These are phyloP conservation scores for Diarsia dahlii DNA, from an alignment of 2,888 invertebrate genomes.

Conservation along the genomic window DNA sequence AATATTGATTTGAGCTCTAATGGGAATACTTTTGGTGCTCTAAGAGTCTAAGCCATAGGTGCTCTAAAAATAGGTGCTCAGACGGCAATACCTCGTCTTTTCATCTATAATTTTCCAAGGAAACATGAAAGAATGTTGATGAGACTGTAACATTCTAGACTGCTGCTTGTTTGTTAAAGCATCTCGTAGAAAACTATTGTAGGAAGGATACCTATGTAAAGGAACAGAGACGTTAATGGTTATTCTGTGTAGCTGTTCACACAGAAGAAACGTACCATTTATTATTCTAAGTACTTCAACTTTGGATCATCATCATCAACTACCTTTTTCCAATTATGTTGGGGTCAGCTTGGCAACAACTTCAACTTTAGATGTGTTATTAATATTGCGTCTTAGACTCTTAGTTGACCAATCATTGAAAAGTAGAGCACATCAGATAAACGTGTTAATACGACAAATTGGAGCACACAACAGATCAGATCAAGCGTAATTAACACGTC, in stretches of 20 bases:
- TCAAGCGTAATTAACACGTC: conserved; percentile 10
- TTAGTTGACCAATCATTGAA: not conserved
- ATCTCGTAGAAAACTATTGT: not conserved
- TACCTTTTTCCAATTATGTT: no score
- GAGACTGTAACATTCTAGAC: not conserved
- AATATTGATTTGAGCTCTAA: no score
- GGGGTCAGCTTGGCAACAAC: not conserved
- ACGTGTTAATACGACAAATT: conserved; percentile 21
- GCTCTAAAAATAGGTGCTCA: no score
- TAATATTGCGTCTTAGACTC: not conserved
- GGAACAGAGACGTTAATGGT: not conserved
- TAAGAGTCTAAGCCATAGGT: no score
- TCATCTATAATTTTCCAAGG: not conserved
- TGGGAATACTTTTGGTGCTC: no score
- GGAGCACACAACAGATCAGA: conserved; percentile 6
- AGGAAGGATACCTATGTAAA: not conserved
- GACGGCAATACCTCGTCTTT: not conserved
- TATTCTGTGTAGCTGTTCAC: no score
- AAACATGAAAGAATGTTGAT: not conserved
- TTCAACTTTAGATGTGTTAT: not conserved
- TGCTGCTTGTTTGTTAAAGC: no score
- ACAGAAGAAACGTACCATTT: no score
- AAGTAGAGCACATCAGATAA: conserved; percentile 14
- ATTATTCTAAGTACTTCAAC: no score
- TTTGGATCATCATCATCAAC: no score